Evolutionary conservation across 1,140 invertebrate species (phyloP), one percentile per base, ranked within the genome.

Genomic region (Liolophura sinensis): DNA sequence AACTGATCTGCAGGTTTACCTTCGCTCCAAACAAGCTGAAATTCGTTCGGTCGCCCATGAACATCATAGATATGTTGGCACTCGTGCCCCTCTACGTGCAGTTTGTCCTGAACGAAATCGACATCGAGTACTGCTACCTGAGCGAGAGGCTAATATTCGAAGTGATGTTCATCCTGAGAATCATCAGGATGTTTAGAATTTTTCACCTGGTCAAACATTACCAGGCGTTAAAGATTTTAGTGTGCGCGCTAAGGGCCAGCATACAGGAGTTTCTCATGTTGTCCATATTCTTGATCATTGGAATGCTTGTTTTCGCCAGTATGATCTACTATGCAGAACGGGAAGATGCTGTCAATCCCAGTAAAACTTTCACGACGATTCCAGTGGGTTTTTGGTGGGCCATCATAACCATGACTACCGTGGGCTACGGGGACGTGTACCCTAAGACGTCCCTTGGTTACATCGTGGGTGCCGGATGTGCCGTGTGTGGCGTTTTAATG

Each of bases 301-400:
- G 95, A 78, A 97, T 98, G 85, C 94, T 98, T 65, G 96, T 98
- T 81, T 98, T 98, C 85, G 95, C 96, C 73, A 95, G 94, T 79
- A 88, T 98, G 73, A 95, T 98, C 62, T 99, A 98, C 84, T 99
- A 99, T 85, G 96, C 96, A 58, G 97, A 99, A 85, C 89, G 95
- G 24, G 72, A 78, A 56, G 72, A 78, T 50, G 71, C 73, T 15
- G 68, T 65, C 9, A 72, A 69, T 24, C 73, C 75, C 14, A 74
- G 78, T 22, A 74, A 78, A 27, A 76, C 60, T 51, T 83, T 82
- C 68, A 69, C 65, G 14, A 78, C 73, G 27, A 85, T 85, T 63
- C 82, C 82, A 24, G 69, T 85, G 59, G 79, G 85, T 40, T 87
- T 87, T 64, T 87, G 87, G 86, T 88, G 86, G 87, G 85, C 86